Base-by-base conservation (phyloP, 2,888 invertebrate genomes). In the Phaonia tiefii region DNA sequence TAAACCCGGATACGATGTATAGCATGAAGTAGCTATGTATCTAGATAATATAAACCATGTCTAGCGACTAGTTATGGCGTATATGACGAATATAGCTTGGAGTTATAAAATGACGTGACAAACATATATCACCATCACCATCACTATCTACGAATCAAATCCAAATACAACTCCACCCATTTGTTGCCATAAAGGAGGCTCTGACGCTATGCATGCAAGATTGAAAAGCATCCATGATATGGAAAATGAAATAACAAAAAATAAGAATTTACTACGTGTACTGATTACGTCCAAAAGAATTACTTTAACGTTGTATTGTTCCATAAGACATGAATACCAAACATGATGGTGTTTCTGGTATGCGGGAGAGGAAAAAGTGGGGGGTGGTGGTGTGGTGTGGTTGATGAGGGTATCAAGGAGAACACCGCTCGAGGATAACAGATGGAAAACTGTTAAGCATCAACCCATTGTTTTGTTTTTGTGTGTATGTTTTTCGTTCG, bases 211-310 rank as follows among this genome's bases (percentile, higher is more conserved):
- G n/a, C n/a, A n/a, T n/a, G n/a, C n/a, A n/a, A n/a, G n/a, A n/a
- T n/a, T 25, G 13, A 11, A 1, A 46, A 46, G 22, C n/a, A 58
- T 39, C 2, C 11, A 20, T 2, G 39, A 60, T 11, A 31, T 46
- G 26, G n/a, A 4, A 31, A 54, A 54, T 11, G 54, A 39, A 15
- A 51, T 51, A 22, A 17, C 25, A 44, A 37, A 51, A 37, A 49
- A 17, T 17, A 63, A 67, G 58, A 66, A 58, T 51, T 8, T n/a
- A 46, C 54, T 72, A 67, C 39, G 66, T 71, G 58, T 72, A 58
- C 66, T 60, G 72, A 73, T 73, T 78, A 73, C 51, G 37, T 69
- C 44, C 69, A 63, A 69, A 65, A 69, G 26, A 69, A 73, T 69
- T 78, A 37, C 63, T 56, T 72, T 66, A 63, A 73, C 60, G 54